Percentiles rank a stretch among this genome's conserved stretches.
Evolutionary conservation across 2,113 vertebrate species (phyloP).

Genomic region (Chitala chitala): DNA sequence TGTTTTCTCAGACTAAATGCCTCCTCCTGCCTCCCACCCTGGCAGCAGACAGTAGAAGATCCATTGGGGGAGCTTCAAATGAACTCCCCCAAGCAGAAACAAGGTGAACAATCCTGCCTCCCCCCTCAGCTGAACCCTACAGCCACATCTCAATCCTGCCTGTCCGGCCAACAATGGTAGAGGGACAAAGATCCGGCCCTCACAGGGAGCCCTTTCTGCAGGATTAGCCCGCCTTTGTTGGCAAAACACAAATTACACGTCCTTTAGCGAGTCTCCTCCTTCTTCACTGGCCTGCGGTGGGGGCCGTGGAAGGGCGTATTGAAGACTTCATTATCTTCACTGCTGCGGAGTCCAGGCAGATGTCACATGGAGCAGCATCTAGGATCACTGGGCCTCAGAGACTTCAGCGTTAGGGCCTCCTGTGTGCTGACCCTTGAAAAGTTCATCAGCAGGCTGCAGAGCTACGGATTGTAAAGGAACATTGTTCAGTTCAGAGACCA

Average conservation of each 20-base stretch:
- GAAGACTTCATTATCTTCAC: slow-evolving; percentile 42
- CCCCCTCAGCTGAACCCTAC: slow-evolving; percentile 35
- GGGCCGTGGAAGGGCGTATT: slow-evolving; percentile 31
- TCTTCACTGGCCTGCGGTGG: background rate
- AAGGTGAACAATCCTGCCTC: slow-evolving; percentile 55
- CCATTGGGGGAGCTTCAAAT: slow-evolving; percentile 51
- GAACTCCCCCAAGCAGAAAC: slow-evolving; percentile 64
- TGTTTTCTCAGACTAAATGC: slow-evolving; percentile 56
- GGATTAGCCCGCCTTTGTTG: slow-evolving; percentile 76
- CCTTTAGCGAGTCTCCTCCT: slow-evolving; percentile 54
- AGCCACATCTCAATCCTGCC: slow-evolving; percentile 43
- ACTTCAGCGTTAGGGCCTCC: slow-evolving; percentile 55
- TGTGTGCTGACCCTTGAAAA: slow-evolving; percentile 37
- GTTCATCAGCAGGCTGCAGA: background rate
- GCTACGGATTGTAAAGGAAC: background rate
- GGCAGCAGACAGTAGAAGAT: slow-evolving; percentile 45
- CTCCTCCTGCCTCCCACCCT: slow-evolving; percentile 66
- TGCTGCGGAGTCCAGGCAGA: slow-evolving; percentile 52
- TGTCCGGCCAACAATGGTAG: slow-evolving; percentile 48
- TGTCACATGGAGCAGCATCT: slow-evolving; percentile 55
- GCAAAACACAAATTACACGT: slow-evolving; percentile 75
- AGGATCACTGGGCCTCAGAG: slow-evolving; percentile 51
- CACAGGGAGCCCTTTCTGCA: slow-evolving; percentile 63
- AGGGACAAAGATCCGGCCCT: slow-evolving; percentile 60
- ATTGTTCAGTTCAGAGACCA: too few species aligned